phyloP scores from a whole-genome alignment of 2,888 invertebrate species.

The Ichneumon xanthorius region DNA sequence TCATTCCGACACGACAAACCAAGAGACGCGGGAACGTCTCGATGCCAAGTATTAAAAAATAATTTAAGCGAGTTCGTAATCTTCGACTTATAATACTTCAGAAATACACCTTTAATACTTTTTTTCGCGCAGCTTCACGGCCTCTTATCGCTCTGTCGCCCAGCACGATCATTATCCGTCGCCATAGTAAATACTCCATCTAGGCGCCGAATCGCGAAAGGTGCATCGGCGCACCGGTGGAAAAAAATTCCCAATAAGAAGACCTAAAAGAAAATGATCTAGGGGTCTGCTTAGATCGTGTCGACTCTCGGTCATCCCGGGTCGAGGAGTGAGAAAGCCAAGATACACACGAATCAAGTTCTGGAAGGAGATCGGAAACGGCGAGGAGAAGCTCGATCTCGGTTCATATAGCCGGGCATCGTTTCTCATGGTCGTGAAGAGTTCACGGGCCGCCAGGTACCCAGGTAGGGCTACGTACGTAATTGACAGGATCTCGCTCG shows the following conservation, averaged over 20 bases:
- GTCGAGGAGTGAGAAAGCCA: constrained; percentile 42
- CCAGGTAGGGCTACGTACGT: constrained; percentile 71
- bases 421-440: constrained; percentile 76
- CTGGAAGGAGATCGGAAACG: constrained; percentile 31
- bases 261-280: constrained; percentile 1
- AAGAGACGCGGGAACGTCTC: too few species aligned
- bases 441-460: constrained; percentile 66
- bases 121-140: too few species aligned
- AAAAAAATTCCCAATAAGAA: not conserved
- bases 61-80: not conserved
- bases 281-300: constrained; percentile 35
- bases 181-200: constrained; percentile 69
- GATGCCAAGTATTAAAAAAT: too few species aligned
- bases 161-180: not conserved
- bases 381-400: constrained; percentile 52
- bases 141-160: not conserved
- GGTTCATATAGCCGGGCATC: constrained; percentile 68
- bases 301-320: constrained; percentile 36
- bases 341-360: constrained; percentile 58
- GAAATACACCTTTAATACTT: not conserved
- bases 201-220: constrained; percentile 54
- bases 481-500: constrained; percentile 81
- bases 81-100: not conserved
- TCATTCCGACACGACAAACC: too few species aligned
- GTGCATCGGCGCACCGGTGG: constrained; percentile 18